Conservation (phyloP, 2,888 invertebrate genomes). For the Drosophila leonis region DNA sequence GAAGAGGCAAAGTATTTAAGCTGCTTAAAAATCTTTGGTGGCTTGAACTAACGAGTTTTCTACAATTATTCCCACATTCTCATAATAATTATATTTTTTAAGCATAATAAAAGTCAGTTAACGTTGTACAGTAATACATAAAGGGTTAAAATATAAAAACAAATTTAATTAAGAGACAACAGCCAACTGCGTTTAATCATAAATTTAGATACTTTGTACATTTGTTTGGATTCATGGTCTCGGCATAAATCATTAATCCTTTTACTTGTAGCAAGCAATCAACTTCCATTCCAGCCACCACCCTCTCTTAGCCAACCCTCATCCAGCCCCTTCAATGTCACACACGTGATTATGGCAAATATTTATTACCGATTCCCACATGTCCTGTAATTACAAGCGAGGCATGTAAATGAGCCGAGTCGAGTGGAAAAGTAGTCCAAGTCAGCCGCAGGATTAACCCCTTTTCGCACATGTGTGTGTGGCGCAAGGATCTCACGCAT, state of each 20-base stretch:
- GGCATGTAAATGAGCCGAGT: slow-evolving; percentile 52
- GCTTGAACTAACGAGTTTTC: too few relatives aligned
- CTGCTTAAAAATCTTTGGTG: too few relatives aligned
- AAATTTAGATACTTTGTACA: slow-evolving; percentile 22
- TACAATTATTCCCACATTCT: too few relatives aligned
- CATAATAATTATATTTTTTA: background rate
- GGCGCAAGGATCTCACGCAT: slow-evolving; percentile 49
- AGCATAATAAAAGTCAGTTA: background rate
- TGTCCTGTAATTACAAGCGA: slow-evolving; percentile 48
- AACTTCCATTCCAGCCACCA: background rate
- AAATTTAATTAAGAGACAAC: background rate
- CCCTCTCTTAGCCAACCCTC: background rate
- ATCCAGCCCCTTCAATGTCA: background rate
- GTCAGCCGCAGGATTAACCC: slow-evolving; percentile 68
- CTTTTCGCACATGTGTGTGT: slow-evolving; percentile 67
- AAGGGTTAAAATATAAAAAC: background rate
- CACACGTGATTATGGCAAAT: slow-evolving; percentile 59
- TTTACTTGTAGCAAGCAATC: slow-evolving; percentile 17
- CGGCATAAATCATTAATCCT: slow-evolving; percentile 28
- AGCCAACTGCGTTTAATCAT: slow-evolving; percentile 3
- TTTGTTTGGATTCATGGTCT: slow-evolving; percentile 2
- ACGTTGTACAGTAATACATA: background rate
- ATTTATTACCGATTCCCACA: slow-evolving; percentile 57
- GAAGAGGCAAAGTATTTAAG: too few relatives aligned
- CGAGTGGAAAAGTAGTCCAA: slow-evolving; percentile 50